These are phyloP conservation scores for Sphyrna mokarran DNA, from an alignment of 2,113 vertebrate genomes.

Conservation along the genomic window DNA sequence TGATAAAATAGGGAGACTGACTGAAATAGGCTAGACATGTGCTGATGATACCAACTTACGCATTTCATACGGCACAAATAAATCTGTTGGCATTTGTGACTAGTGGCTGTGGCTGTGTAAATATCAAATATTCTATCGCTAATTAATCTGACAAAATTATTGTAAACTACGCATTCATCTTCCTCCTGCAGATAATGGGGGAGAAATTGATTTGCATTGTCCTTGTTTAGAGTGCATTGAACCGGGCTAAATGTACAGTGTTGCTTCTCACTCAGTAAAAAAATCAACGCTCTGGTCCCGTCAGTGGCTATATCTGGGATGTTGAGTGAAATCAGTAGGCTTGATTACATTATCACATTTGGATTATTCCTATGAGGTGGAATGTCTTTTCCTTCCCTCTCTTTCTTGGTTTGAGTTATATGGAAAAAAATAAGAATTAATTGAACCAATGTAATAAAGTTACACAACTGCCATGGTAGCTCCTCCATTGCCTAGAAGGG, in stretches of 20 bases:
- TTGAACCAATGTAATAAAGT: neutral
- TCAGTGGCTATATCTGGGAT: neutral
- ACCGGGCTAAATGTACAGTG: neutral
- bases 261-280: neutral
- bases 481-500: neutral
- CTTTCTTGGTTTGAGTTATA: neutral
- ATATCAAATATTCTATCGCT: neutral
- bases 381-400: neutral
- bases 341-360: neutral
- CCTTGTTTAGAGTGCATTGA: neutral
- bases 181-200: neutral
- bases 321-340: neutral
- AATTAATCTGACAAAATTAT: slow-evolving; percentile 10
- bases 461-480: neutral
- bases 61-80: neutral
- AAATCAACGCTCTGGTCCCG: too few species aligned
- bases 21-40: neutral
- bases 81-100: neutral
- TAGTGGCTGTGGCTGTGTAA: neutral
- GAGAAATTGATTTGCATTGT: neutral
- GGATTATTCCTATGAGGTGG: neutral
- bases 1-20: neutral
- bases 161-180: neutral
- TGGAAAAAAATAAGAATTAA: neutral
- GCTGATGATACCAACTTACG: neutral